Base-by-base conservation (phyloP, 2,113 vertebrate genomes). In the Xerus inauris region DNA sequence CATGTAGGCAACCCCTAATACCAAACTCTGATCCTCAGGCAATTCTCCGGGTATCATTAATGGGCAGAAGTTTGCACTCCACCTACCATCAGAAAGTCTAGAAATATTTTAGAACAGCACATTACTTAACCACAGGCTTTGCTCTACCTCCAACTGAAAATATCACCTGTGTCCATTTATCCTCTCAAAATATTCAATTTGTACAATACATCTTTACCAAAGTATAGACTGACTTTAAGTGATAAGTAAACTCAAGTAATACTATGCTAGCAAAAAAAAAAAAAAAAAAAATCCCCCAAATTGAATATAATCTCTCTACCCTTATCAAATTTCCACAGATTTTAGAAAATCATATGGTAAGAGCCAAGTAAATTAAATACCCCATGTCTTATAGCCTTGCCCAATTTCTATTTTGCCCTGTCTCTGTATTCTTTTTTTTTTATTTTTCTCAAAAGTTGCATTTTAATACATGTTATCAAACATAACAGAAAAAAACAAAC, bases 151-250 rank as follows among this genome's bases (percentile, higher is more conserved):
- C 10, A 9, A 10, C 26, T 76, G 22, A 81, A 95, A 95, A 76
- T 28, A 77, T 77, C 35, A 76, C n/a, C 62, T 17, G 24, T 3
- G 86, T 86, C 59, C 19, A 77, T 65, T 89, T 91, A 65, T 80
- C 40, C 49, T 76, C 62, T 86, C 67, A 92, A n/a, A 76, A 85
- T n/a, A 57, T 22, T 65, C 57, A 49, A 4, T 38, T 12, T 62
- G 24, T 22, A 45, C 40, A 75, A 80, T 30, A 42, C 6, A 89
- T 38, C 57, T 40, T 40, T 35, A 64, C 35, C 38, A 65, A 59
- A 38, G 0, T 2, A 69, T 59, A 72, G 32, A 35, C 16, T 45
- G 59, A 76, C 32, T 77, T 86, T 82, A 76, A 89, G 24, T 82
- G 35, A 42, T 28, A 89, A 85, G 71, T 30, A 67, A 88, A 51